Conservation (phyloP, 2,888 invertebrate species). For the Coleophora deauratella region DNA sequence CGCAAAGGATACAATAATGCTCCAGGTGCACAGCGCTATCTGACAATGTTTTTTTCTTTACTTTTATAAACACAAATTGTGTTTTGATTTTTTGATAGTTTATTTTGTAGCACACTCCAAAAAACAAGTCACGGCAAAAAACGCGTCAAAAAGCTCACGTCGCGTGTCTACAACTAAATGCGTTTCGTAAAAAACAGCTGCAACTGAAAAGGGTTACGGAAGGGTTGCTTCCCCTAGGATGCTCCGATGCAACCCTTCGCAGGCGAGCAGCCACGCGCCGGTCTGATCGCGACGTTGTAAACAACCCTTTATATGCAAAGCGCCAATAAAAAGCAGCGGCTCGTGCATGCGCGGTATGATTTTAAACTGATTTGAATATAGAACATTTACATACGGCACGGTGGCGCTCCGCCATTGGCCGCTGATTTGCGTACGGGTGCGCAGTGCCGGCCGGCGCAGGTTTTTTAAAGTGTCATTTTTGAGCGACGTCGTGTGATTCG, state of each 20-base stretch:
- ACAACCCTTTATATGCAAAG: constrained; percentile 51
- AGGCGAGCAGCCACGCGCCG: constrained; percentile 30
- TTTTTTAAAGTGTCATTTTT: constrained; percentile 52
- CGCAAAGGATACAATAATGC: background rate
- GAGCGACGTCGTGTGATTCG: constrained; percentile 46
- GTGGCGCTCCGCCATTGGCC: constrained; percentile 46
- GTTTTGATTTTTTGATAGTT: constrained; percentile 2
- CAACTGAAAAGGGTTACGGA: constrained; percentile 53
- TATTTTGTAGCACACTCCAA: constrained; percentile 5
- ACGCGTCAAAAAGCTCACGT: constrained; percentile 35
- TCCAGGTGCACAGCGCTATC: constrained; percentile 5
- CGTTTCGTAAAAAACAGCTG: constrained; percentile 55
- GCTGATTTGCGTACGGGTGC: constrained; percentile 49
- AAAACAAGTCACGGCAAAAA: constrained; percentile 19
- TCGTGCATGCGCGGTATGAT: constrained; percentile 70
- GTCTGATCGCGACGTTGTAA: constrained; percentile 16
- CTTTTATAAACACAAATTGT: constrained; percentile 5
- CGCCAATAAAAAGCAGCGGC: constrained; percentile 62
- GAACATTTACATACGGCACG: constrained; percentile 57
- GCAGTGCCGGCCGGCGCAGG: constrained; percentile 36
- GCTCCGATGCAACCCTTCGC: constrained; percentile 26
- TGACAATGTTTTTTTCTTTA: background rate
- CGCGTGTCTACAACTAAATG: constrained; percentile 47
- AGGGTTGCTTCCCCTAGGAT: constrained; percentile 47
- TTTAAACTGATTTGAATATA: constrained; percentile 73